Base-by-base conservation (phyloP, 2,888 invertebrate species). In the Belgica antarctica region DNA sequence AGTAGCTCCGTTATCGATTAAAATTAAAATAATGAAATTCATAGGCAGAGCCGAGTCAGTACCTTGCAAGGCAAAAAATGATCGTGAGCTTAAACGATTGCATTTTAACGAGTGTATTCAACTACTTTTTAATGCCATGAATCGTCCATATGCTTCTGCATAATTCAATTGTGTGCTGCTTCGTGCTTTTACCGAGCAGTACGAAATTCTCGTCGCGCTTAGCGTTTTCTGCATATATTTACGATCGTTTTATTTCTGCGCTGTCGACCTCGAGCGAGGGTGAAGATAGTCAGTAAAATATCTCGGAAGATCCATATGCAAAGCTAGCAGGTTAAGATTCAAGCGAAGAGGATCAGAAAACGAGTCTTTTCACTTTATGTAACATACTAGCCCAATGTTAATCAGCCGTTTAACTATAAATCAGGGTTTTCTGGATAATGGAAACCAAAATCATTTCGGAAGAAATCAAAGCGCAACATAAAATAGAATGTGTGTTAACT, bases 301-400 rank as follows among this genome's bases (percentile, higher is more conserved):
- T 46, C 46, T 46, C n/a, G n/a, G n/a, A n/a, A n/a, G n/a, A n/a
- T 46, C 10, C 3, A n/a, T 52, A 52, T 52, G 41, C 22, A 5
- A 52, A 52, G 12, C 22, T 27, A 2, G 59, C 2, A 17, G 12
- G 52, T 5, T 10, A 12, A 17, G 27, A 27, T 12, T 19, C 17
- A 57, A 59, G 59, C 25, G 27, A 59, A 10, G 10, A 25, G 27
- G 5, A 7, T 22, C 36, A 25, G 57, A 57, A 68, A 68, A 57
- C 68, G 10, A 68, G 68, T 57, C 68, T 57, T 25, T 31, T 57
- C 34, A 47, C 31, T 68, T 68, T 68, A 68, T 68, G 52, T 57
- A 68, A 68, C 68, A 68, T 25, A 68, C 68, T 68, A 57, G 31
- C 68, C 68, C 17, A 68, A 68, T 68, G 52, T 52, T 57, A 31